Evolutionary conservation across 1,140 invertebrate genomes (phyloP).

Genomic region (Cyrtorhinus lividipennis): DNA sequence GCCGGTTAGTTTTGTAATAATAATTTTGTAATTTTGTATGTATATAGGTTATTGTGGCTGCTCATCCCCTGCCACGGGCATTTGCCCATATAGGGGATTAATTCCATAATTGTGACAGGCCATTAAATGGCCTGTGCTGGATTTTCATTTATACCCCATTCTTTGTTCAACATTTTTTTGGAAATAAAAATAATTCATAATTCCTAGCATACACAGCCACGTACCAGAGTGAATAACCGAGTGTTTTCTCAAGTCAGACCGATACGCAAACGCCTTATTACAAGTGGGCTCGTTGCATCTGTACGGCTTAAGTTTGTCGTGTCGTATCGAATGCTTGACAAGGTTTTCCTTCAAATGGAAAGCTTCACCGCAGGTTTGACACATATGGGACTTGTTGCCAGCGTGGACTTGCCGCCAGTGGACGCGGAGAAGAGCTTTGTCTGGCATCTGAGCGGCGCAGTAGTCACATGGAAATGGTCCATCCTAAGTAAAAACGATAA

Average conservation of each 20-base stretch:
- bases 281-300: slow-evolving; percentile 30
- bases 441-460: slow-evolving; percentile 22
- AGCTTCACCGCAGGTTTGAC: slow-evolving; percentile 37
- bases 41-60: too few relatives aligned
- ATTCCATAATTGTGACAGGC: too few relatives aligned
- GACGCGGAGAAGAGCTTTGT: slow-evolving; percentile 21
- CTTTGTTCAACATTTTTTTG: too few relatives aligned
- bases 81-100: too few relatives aligned
- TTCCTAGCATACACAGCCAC: too few relatives aligned
- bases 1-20: too few relatives aligned
- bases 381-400: slow-evolving; percentile 36
- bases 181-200: too few relatives aligned
- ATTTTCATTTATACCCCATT: too few relatives aligned
- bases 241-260: slow-evolving; percentile 25
- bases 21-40: too few relatives aligned
- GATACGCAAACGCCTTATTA: slow-evolving; percentile 24
- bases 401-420: slow-evolving; percentile 33
- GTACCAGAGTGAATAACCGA: slow-evolving; percentile 25
- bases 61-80: too few relatives aligned
- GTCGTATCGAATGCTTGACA: slow-evolving; percentile 37
- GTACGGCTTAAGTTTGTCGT: slow-evolving; percentile 43
- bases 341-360: slow-evolving; percentile 35
- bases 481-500: slow-evolving; percentile 14
- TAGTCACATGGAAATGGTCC: slow-evolving; percentile 26
- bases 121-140: too few relatives aligned